Evolutionary conservation across 2,113 vertebrate species (phyloP).

Genomic region (Pituophis catenifer): DNA sequence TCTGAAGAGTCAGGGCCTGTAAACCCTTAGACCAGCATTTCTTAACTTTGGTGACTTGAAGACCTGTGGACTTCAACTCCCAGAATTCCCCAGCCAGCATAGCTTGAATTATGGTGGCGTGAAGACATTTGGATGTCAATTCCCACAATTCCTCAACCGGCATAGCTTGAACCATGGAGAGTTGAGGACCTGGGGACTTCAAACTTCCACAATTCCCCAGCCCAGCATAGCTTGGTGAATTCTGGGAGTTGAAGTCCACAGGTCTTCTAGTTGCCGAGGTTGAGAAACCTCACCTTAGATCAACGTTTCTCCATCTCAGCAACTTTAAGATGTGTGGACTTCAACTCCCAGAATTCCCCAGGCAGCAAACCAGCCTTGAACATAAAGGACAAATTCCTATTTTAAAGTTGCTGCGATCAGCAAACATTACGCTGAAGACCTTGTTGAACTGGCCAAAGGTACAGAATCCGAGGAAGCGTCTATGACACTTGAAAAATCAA

Average conservation of each 20-base stretch:
- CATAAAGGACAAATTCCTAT: not conserved
- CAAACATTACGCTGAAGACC: not conserved
- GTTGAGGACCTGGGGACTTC: too few species aligned
- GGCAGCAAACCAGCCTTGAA: not conserved
- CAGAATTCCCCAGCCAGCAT: too few species aligned
- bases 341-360: not conserved
- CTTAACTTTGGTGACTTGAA: not conserved
- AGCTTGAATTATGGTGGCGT: too few species aligned
- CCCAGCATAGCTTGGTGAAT: too few species aligned
- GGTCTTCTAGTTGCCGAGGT: not conserved
- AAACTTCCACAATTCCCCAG: too few species aligned
- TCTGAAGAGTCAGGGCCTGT: not conserved
- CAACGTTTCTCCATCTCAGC: not conserved
- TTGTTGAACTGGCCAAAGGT: not conserved
- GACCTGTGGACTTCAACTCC: not conserved
- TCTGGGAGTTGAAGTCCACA: not conserved
- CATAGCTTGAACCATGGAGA: too few species aligned
- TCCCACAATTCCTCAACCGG: too few species aligned
- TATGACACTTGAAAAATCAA: not conserved
- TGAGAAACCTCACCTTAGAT: not conserved
- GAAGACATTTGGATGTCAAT: too few species aligned
- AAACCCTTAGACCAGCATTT: not conserved
- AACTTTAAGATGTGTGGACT: not conserved
- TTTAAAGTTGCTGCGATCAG: not conserved
- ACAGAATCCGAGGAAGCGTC: not conserved